Evolutionary conservation across 1,140 invertebrate species (phyloP).

Genomic region (Cotesia vestalis): DNA sequence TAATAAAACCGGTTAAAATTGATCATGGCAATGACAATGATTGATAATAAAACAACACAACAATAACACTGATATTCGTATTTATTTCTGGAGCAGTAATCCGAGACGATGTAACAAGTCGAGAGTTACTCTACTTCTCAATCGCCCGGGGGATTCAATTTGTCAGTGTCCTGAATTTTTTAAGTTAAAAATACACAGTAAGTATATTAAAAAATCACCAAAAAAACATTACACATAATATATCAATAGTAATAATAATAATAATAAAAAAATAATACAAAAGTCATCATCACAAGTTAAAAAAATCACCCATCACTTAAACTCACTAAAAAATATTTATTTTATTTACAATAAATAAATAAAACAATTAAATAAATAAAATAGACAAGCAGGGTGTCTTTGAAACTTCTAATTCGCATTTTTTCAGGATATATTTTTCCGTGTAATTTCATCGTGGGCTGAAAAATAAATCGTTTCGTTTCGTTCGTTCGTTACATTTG

Average conservation of each 20-base stretch:
- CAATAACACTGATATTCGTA: conserved; percentile 7
- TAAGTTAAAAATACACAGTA: conserved; percentile 25
- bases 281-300: no score
- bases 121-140: conserved; percentile 21
- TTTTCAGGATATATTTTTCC: neutral
- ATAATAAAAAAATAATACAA: no score
- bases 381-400: neutral
- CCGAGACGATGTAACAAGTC: conserved; percentile 29
- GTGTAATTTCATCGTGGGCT: neutral
- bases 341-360: conserved; percentile 4
- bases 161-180: conserved; percentile 30
- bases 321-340: neutral
- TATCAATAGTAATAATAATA: neutral
- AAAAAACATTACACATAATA: conserved; percentile 4
- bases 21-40: neutral
- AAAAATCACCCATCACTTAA: neutral
- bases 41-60: neutral
- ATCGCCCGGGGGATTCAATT: conserved; percentile 18
- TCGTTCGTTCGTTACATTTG: conserved; percentile 23
- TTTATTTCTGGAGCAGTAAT: conserved; percentile 32
- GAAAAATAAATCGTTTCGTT: neutral
- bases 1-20: neutral
- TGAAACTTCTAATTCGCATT: conserved; percentile 14
- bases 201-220: neutral
- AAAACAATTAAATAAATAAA: neutral